Evolutionary conservation across 2,113 vertebrate genomes (phyloP).

Genomic region (Pachyramphus minor): DNA sequence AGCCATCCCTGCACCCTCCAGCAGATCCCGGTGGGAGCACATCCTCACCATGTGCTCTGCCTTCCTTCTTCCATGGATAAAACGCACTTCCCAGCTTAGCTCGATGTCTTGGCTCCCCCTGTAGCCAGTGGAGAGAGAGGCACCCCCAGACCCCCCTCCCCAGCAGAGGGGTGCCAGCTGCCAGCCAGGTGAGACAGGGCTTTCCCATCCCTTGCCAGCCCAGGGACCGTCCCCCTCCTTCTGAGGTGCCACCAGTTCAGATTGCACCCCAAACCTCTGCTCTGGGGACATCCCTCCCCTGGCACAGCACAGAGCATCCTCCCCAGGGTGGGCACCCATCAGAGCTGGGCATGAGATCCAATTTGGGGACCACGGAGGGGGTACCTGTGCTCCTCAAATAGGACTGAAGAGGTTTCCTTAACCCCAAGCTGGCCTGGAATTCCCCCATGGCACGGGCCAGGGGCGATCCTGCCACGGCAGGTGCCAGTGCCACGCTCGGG

Average conservation of each 20-base stretch:
- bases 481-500: not conserved
- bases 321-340: rapidly evolving
- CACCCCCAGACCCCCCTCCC: not conserved
- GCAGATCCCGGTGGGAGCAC: not conserved
- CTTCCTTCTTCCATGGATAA: not conserved
- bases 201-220: not conserved
- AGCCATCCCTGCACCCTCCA: not conserved
- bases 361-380: rapidly evolving
- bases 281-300: rapidly evolving
- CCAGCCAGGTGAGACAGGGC: not conserved
- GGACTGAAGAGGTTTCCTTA: rapidly evolving
- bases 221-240: rapidly evolving
- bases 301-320: not conserved
- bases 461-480: not conserved
- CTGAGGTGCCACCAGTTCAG: not conserved
- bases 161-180: not conserved
- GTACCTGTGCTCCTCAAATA: rapidly evolving
- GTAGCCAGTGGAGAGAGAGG: slow-evolving; percentile 37
- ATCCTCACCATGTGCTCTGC: not conserved
- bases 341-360: rapidly evolving
- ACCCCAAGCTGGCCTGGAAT: rapidly evolving
- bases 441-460: rapidly evolving
- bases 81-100: not conserved
- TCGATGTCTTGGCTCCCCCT: slow-evolving; percentile 58
- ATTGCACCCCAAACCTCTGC: not conserved